phyloP scores from a whole-genome alignment of 1,140 invertebrate genomes.

The Gonioctena quinquepunctata region DNA sequence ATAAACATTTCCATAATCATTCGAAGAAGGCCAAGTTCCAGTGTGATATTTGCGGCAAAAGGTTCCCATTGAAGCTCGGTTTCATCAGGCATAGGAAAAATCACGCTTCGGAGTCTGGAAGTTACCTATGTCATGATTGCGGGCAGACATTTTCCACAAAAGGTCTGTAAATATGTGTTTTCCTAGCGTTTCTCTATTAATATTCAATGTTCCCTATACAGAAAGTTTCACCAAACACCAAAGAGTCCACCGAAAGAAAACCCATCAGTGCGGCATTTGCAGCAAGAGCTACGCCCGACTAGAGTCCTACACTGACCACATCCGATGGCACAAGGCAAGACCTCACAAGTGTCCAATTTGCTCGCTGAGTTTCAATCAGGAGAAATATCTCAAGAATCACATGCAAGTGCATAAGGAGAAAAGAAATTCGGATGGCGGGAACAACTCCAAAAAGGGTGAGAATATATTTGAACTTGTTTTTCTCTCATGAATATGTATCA shows the following conservation, averaged over 20 bases:
- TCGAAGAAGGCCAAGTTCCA: neutral
- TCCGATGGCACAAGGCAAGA: neutral
- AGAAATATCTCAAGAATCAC: neutral
- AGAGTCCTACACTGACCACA: neutral
- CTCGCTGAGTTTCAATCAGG: neutral
- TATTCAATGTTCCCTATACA: neutral
- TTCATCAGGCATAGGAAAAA: neutral
- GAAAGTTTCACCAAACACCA: neutral
- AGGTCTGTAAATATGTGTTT: neutral
- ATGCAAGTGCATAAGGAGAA: neutral
- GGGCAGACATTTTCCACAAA: neutral
- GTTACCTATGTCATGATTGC: neutral
- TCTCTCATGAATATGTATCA: no score
- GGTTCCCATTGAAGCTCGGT: neutral
- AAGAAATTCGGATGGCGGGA: neutral
- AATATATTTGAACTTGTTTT: no score
- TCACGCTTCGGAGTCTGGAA: neutral
- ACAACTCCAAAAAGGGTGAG: no score
- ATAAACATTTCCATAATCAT: neutral
- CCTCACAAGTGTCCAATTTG: neutral
- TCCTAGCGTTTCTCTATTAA: neutral
- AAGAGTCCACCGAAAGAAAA: neutral
- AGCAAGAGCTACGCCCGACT: neutral
- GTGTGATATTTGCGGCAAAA: neutral
- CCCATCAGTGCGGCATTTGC: neutral